Evolutionary conservation across 2,797 vertebrate species (phyloP).

Genomic region (Channa striata): DNA sequence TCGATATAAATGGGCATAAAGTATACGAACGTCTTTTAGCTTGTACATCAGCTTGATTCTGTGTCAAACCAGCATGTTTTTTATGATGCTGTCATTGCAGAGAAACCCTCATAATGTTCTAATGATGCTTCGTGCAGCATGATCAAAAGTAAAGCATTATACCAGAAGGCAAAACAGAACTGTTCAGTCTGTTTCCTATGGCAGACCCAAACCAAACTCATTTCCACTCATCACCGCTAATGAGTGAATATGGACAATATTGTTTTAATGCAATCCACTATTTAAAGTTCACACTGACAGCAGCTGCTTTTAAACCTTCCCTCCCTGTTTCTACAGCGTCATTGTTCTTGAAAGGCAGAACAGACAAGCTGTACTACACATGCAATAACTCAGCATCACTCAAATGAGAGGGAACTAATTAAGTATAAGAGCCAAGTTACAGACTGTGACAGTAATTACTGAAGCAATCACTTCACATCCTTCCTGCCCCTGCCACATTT

Average conservation of each 20-base stretch:
- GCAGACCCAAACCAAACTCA: slow-evolving; percentile 15
- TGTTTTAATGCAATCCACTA: not conserved
- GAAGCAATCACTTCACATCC: slow-evolving; percentile 77
- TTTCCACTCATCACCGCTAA: slow-evolving; percentile 33
- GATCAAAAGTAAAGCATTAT: slow-evolving; percentile 7
- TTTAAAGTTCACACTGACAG: not conserved
- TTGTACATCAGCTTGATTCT: not conserved
- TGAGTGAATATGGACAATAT: slow-evolving; percentile 15
- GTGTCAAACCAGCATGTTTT: slow-evolving; percentile 18
- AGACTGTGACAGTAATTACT: slow-evolving; percentile 80
- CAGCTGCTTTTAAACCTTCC: slow-evolving; percentile 27
- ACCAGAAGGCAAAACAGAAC: slow-evolving; percentile 8
- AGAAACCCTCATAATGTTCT: slow-evolving; percentile 2
- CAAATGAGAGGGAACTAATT: slow-evolving; percentile 71
- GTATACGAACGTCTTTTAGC: not conserved
- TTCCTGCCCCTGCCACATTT: slow-evolving; percentile 79
- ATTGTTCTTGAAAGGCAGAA: slow-evolving; percentile 35
- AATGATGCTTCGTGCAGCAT: slow-evolving; percentile 17
- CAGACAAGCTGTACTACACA: slow-evolving; percentile 36
- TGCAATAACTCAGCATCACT: slow-evolving; percentile 47
- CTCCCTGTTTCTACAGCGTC: slow-evolving; percentile 24
- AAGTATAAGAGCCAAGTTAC: slow-evolving; percentile 67
- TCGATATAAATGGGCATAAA: not conserved
- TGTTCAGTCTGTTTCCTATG: slow-evolving; percentile 24
- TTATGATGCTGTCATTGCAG: not conserved